These are phyloP conservation scores for Meriones unguiculatus DNA, from an alignment of 2,113 vertebrate species.

Conservation along the genomic window DNA sequence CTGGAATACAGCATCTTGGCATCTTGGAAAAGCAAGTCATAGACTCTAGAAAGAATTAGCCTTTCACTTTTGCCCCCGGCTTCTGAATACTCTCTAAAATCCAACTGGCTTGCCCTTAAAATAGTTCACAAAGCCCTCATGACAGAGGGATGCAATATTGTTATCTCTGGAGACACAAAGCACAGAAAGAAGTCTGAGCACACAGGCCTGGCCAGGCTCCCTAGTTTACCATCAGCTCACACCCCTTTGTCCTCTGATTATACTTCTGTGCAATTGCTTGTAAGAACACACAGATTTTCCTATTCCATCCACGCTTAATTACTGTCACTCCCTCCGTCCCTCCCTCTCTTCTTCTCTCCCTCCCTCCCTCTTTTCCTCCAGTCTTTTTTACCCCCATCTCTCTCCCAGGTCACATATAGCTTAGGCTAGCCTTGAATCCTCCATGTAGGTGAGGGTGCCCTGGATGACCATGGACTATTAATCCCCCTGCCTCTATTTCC, in stretches of 20 bases:
- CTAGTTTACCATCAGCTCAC: background rate
- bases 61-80: too few relatives aligned
- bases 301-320: background rate
- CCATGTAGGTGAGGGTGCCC: background rate
- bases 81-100: background rate
- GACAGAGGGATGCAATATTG: background rate
- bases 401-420: too few relatives aligned
- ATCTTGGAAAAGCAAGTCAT: background rate
- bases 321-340: background rate
- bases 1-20: background rate
- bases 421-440: background rate
- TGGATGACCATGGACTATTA: background rate
- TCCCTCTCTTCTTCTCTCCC: accelerated
- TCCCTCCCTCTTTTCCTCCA: background rate
- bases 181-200: background rate
- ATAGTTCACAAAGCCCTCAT: background rate
- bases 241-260: too few relatives aligned
- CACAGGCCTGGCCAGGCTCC: background rate
- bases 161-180: background rate
- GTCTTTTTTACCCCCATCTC: background rate
- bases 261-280: background rate
- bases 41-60: background rate
- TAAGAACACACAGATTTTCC: background rate
- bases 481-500: background rate
- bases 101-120: background rate